Conservation (phyloP, 1,140 invertebrate species). For the Homarus americanus region DNA sequence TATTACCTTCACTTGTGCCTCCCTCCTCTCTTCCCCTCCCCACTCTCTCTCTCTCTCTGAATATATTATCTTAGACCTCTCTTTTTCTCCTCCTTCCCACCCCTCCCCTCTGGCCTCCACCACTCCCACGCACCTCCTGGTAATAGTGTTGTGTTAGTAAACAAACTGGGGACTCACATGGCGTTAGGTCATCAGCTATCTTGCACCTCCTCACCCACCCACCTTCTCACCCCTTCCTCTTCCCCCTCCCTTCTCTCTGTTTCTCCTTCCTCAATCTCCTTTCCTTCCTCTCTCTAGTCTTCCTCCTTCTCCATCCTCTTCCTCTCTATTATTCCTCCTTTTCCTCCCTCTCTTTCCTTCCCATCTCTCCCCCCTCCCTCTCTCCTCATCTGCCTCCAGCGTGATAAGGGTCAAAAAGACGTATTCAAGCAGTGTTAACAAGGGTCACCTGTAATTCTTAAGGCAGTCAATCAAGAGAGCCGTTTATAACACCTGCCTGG, state of each 20-base stretch:
- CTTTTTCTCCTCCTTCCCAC: not conserved
- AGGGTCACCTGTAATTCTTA: too few relatives aligned
- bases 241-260: not conserved
- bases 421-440: too few relatives aligned
- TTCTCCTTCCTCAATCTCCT: not conserved
- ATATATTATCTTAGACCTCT: not conserved
- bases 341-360: not conserved
- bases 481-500: too few relatives aligned
- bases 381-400: too few relatives aligned
- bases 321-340: not conserved
- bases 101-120: not conserved
- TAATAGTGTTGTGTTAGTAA: conserved; percentile 54
- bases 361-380: not conserved
- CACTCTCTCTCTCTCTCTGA: not conserved
- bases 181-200: conserved; percentile 34
- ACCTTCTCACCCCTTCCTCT: not conserved
- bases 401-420: too few relatives aligned
- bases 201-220: not conserved
- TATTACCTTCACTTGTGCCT: too few relatives aligned
- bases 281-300: not conserved
- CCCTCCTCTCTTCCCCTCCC: too few relatives aligned
- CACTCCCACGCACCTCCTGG: conserved; percentile 11
- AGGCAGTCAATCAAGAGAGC: too few relatives aligned
- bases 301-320: not conserved
- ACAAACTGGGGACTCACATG: conserved; percentile 32